phyloP scores from a whole-genome alignment of 1,140 invertebrate genomes.

The Contarinia nasturtii region DNA sequence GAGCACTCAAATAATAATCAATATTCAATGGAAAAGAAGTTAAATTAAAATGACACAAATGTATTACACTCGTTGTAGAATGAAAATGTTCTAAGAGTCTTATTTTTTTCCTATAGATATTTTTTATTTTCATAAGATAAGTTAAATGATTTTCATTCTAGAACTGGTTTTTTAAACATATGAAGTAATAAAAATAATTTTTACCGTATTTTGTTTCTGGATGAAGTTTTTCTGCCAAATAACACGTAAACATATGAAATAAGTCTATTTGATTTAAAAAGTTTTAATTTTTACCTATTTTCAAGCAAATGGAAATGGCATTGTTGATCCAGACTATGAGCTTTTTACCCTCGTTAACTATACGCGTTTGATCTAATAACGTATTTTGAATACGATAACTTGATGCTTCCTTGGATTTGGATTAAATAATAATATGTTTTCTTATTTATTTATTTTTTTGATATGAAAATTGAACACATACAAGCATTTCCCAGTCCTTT shows the following conservation, averaged over 20 bases:
- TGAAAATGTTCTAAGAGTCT: too few species aligned
- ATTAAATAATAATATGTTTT: background rate
- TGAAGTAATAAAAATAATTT: too few species aligned
- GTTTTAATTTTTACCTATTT: too few species aligned
- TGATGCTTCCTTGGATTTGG: slow-evolving; percentile 23
- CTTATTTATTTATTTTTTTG: background rate
- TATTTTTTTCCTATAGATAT: too few species aligned
- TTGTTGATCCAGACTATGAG: slow-evolving; percentile 29
- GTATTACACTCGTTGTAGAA: too few species aligned
- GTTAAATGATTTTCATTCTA: too few species aligned
- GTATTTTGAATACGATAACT: slow-evolving; percentile 26
- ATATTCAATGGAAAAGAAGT: too few species aligned
- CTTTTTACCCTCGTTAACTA: slow-evolving; percentile 26
- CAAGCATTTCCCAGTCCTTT: slow-evolving; percentile 25
- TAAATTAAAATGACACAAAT: too few species aligned
- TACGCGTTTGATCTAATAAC: slow-evolving; percentile 27
- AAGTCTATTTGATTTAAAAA: background rate
- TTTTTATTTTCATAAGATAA: too few species aligned
- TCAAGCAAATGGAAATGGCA: slow-evolving; percentile 25
- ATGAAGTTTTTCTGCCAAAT: slow-evolving; percentile 19
- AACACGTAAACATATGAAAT: too few species aligned
- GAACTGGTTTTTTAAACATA: too few species aligned
- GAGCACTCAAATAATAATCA: too few species aligned
- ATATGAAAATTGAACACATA: slow-evolving; percentile 3
- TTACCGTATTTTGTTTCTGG: slow-evolving; percentile 16